Evolutionary conservation across 92 coral and sea anemone genomes (phyloP), one percentile per base, ranked within the genome.

Genomic region (Parazoanthus swiftii): DNA sequence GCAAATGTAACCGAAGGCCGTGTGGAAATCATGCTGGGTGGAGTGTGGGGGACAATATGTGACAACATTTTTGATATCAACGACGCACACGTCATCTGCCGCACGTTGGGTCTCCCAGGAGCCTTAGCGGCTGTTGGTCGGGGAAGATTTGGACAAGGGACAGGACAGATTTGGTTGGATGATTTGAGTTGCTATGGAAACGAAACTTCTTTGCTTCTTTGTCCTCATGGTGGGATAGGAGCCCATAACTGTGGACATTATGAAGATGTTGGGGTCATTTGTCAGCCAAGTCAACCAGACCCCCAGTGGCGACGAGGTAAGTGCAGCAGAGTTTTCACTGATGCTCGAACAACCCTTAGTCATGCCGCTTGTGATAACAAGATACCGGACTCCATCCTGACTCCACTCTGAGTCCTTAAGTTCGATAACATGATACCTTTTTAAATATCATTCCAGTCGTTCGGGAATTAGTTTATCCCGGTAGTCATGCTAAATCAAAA

Each of bases 1-100:
- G 35, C 29, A 7, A 68, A n/a, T 10, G 10, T 8, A n/a, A 72
- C 76, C 20, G 51, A 76, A 4, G 80, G 80, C 29, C 80, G 80
- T 15, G 80, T 76, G 13, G 80, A 76, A 13, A 76, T 76, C 48
- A 11, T 38, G 13, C 36, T 76, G 2, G 33, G 43, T 51, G 83
- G 66, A 15, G 83, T 37, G 10, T 79, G 83, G 83, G 83, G 83
- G n/a, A 79, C 83, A 48, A 79, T 79, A 2, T 79, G 83, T 26
- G 83, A 79, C 42, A 70, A 79, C n/a, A 21, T 2, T 8, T 48
- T 79, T n/a, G 83, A 79, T 23, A 79, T 79, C 21, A 79, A 79
- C 36, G 83, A 54, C 23, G 83, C 83, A 13, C 83, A 79, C 39
- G 83, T 79, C 8, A 51, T 79, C 67, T 79, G 83, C 39, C 67